phyloP scores from a whole-genome alignment of 1,140 invertebrate genomes.

The Dreissena polymorpha region DNA sequence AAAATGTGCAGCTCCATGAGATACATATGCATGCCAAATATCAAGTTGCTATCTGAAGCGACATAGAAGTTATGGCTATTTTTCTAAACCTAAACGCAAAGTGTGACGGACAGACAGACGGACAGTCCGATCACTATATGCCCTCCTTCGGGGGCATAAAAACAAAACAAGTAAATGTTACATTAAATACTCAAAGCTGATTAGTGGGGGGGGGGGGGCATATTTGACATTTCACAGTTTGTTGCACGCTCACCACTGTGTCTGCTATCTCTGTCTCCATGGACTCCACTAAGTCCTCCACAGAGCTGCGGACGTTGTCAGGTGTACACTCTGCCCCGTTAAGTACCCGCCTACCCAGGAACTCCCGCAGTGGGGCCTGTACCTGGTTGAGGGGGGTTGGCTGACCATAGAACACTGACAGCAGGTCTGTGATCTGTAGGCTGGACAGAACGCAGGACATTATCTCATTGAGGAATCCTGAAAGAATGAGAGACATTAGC shows the following conservation, averaged over 20 bases:
- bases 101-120: no score
- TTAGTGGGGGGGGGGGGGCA: background rate
- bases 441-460: slow-evolving; percentile 41
- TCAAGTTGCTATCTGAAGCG: no score
- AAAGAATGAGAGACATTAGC: background rate
- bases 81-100: no score
- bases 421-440: slow-evolving; percentile 48
- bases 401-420: slow-evolving; percentile 42
- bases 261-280: slow-evolving; percentile 47
- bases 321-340: background rate
- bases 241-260: slow-evolving; percentile 25
- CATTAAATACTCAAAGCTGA: background rate
- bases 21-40: no score
- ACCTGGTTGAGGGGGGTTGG: slow-evolving; percentile 43
- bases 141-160: no score
- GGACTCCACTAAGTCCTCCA: slow-evolving; percentile 25
- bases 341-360: slow-evolving; percentile 24
- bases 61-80: no score
- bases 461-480: slow-evolving; percentile 51
- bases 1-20: no score
- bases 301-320: slow-evolving; percentile 8
- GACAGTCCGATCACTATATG: no score
- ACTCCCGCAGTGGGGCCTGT: slow-evolving; percentile 26
- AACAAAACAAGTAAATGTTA: background rate
- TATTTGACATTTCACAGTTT: no score